Evolutionary conservation across 2,888 invertebrate genomes (phyloP), one percentile per base, ranked within the genome.

Genomic region (Dasypolia templi): DNA sequence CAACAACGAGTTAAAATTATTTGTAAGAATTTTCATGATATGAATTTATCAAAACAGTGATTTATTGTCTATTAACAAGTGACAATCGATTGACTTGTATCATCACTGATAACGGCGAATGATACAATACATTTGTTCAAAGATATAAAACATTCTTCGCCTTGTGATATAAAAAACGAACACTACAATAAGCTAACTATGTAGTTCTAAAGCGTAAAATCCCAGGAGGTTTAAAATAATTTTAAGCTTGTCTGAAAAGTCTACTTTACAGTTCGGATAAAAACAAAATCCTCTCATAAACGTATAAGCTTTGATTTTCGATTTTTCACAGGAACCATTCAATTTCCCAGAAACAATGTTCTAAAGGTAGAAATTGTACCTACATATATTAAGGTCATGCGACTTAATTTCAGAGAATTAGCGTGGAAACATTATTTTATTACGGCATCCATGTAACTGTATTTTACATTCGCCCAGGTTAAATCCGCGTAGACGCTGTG

Each of bases 311-410:
- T 64, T 64, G 32, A 53, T 53, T 19, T n/a, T 69, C 29, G 26
- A 59, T 63, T 77, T 63, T 67, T 29, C 55, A 51, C 44, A 51
- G 32, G 44, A 75, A 56, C 32, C 44, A 66, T 66, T 58, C 17
- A 58, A 64, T 56, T 66, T 73, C n/a, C 32, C 44, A 56, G 81
- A 78, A 75, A n/a, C 35, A 5, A 44, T 44, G 51, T 77, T 53
- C 56, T 53, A 56, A 42, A 55, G 71, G 61, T 63, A 78, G 46
- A 49, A 44, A 35, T 61, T 55, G 9, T 49, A n/a, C n/a, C n/a
- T n/a, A n/a, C n/a, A n/a, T n/a, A 32, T 72, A 32, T 56, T 56
- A 78, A 55, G 49, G 35, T 49, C 59, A 72, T 29, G 26, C 12
- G 39, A 17, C 65, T 65, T 75, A 44, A 44, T 66, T 65, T 56